These are phyloP conservation scores for Engystomops pustulosus DNA, from an alignment of 2,113 vertebrate species.

Conservation along the genomic window DNA sequence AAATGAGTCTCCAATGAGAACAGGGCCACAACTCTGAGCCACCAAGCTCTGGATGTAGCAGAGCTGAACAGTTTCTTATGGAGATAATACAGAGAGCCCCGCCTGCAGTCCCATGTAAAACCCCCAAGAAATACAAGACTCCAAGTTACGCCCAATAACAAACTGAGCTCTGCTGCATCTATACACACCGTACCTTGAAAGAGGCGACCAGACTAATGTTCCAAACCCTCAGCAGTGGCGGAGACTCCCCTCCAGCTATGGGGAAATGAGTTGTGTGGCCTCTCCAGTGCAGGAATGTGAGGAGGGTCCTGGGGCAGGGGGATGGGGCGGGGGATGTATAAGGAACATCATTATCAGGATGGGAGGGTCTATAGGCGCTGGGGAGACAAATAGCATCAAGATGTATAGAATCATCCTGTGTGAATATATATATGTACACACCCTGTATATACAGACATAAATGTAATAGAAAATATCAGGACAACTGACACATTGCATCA, in stretches of 20 bases:
- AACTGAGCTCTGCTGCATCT: not conserved
- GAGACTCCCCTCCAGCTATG: not conserved
- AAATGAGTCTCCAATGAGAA: too few relatives aligned
- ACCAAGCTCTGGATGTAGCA: not conserved
- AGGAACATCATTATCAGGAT: too few relatives aligned
- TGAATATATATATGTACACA: too few relatives aligned
- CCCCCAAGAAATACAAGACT: not conserved
- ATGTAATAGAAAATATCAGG: too few relatives aligned
- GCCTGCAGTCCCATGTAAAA: not conserved
- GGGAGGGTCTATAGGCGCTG: too few relatives aligned
- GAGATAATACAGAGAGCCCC: not conserved
- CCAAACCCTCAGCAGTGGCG: not conserved
- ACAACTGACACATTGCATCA: too few relatives aligned
- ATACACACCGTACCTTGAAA: not conserved
- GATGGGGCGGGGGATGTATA: not conserved
- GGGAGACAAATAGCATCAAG: too few relatives aligned
- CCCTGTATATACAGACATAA: too few relatives aligned
- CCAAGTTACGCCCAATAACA: not conserved
- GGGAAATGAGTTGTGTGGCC: not conserved
- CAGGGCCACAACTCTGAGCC: too few relatives aligned
- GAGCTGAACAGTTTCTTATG: not conserved
- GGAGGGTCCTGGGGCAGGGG: not conserved
- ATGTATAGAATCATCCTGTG: too few relatives aligned
- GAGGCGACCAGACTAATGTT: not conserved
- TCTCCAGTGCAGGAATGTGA: not conserved